Evolutionary conservation across 2,113 vertebrate genomes (phyloP).

Genomic region (Zosterops pallidus): DNA sequence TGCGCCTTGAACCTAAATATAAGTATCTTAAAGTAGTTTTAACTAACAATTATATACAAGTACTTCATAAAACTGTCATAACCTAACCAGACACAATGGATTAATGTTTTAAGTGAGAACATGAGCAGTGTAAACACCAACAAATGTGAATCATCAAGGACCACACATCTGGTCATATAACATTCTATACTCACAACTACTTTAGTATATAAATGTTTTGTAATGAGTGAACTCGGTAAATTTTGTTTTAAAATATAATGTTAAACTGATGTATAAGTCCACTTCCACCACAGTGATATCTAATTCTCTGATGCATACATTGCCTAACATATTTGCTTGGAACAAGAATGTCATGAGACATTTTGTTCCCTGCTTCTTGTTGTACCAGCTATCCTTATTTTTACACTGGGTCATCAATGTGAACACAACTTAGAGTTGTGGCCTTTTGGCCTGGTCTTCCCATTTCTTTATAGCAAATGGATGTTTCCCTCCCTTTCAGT

Average conservation of each 20-base stretch:
- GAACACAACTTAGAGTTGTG: neutral
- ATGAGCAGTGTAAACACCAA: neutral
- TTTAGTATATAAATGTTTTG: neutral
- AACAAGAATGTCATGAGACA: fast-evolving
- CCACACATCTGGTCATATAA: neutral
- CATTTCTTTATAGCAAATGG: neutral
- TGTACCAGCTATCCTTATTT: neutral
- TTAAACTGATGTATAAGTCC: too few species aligned
- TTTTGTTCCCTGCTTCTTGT: neutral
- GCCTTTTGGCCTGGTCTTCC: neutral
- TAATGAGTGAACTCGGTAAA: neutral
- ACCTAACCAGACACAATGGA: neutral
- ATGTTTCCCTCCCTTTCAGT: neutral
- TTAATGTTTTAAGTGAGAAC: neutral
- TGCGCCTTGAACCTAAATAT: neutral
- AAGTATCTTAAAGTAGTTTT: neutral
- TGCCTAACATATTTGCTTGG: neutral
- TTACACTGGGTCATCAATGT: neutral
- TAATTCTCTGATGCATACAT: neutral
- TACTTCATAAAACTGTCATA: neutral
- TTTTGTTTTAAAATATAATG: neutral
- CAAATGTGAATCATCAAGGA: neutral
- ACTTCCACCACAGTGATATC: neutral
- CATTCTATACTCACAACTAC: neutral
- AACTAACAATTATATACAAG: neutral